Conservation (phyloP, 2,888 invertebrate species). For the Pristionchus arcanus region DNA sequence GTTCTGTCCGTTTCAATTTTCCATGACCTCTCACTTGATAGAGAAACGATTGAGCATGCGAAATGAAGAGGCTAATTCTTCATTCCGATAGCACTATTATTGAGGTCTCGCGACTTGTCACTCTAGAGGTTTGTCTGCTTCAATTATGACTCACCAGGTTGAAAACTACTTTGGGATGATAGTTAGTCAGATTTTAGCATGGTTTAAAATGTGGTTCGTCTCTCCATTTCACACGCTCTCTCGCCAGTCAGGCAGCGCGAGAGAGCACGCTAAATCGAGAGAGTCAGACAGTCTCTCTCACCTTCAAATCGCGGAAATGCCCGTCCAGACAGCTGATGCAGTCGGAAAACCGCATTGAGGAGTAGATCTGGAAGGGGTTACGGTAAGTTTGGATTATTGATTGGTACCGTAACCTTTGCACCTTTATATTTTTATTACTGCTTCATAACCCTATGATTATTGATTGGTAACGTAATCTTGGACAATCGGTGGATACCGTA, state of each 20-base stretch:
- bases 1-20: neutral
- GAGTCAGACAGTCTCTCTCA: neutral
- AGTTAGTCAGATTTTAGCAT: no score
- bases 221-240: no score
- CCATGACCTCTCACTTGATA: no score
- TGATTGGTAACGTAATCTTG: neutral
- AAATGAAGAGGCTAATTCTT: no score
- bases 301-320: slow-evolving; percentile 51
- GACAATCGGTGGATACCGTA: no score
- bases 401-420: no score
- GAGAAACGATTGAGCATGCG: no score
- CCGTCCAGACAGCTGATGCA: slow-evolving; percentile 28
- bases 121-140: neutral
- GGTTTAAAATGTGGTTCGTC: no score
- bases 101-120: neutral
- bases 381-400: neutral
- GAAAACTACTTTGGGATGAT: neutral
- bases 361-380: slow-evolving; percentile 42
- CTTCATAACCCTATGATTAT: neutral
- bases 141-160: neutral
- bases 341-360: slow-evolving; percentile 51
- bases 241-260: neutral
- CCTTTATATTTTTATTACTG: no score
- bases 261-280: neutral
- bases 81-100: no score